A percentile compares a stretch with the other conserved stretches of the same genome.
Conservation (phyloP, 2,113 vertebrate species). For the Chelonoidis abingdonii region DNA sequence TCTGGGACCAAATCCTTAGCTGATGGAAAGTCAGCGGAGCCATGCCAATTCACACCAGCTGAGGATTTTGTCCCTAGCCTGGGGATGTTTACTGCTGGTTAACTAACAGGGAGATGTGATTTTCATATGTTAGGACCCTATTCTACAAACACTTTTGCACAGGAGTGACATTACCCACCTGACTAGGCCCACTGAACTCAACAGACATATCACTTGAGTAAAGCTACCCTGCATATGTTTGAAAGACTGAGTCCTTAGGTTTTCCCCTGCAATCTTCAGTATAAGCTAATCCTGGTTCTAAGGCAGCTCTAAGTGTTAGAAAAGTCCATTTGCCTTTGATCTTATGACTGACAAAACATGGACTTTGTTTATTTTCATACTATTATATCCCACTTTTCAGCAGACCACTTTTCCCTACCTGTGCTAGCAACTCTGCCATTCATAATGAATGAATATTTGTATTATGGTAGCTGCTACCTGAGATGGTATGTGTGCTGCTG, state of each 20-base stretch:
- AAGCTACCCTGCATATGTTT: not conserved
- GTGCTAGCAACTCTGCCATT: conserved; percentile 31
- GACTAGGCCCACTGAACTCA: not conserved
- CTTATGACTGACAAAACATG: not conserved
- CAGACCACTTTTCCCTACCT: not conserved
- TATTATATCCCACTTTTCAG: not conserved
- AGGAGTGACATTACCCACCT: not conserved
- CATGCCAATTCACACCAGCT: conserved; percentile 34
- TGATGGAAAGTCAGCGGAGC: conserved; percentile 33
- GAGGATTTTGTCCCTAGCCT: not conserved
- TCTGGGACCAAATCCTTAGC: conserved; percentile 38
- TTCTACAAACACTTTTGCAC: not conserved
- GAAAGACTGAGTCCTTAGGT: not conserved
- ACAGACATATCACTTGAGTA: not conserved
- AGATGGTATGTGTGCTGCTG: conserved; percentile 62
- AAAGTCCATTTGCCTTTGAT: not conserved
- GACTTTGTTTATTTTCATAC: not conserved
- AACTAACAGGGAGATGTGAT: not conserved
- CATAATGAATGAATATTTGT: conserved; percentile 51
- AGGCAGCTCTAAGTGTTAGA: not conserved
- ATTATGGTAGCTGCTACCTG: conserved; percentile 71
- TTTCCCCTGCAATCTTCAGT: not conserved
- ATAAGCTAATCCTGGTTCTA: not conserved
- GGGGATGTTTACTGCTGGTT: conserved; percentile 1
- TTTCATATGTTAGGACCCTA: not conserved